These are phyloP conservation scores for Coregonus sp. DNA, from an alignment of 2,797 vertebrate species.

Conservation along the genomic window DNA sequence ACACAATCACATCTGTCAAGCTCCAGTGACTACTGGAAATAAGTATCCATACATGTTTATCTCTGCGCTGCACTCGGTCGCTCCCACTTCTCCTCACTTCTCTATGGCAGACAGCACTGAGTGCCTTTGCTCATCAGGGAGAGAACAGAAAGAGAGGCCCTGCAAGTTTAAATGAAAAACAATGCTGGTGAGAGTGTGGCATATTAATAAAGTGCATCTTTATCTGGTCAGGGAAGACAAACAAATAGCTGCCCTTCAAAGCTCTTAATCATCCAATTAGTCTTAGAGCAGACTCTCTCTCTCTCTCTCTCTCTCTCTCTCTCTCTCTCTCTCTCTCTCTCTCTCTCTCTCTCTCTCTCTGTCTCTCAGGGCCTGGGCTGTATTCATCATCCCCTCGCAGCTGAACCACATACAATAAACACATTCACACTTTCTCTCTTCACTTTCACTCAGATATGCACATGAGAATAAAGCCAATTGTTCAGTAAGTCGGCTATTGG, in stretches of 20 bases:
- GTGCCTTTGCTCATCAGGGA: constrained; percentile 15
- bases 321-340: too few relatives aligned
- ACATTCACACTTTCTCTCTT: constrained; percentile 45
- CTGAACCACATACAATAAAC: too few relatives aligned
- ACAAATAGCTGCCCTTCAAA: constrained; percentile 71
- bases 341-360: too few relatives aligned
- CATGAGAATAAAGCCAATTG: constrained; percentile 24
- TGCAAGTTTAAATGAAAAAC: constrained; percentile 53
- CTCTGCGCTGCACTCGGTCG: too few relatives aligned
- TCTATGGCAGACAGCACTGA: background rate
- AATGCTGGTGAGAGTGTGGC: constrained; percentile 59
- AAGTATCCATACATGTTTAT: too few relatives aligned
- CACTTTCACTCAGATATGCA: constrained; percentile 2
- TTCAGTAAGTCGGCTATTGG: constrained; percentile 54
- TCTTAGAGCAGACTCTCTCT: constrained; percentile 64
- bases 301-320: constrained; percentile 15
- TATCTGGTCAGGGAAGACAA: constrained; percentile 75
- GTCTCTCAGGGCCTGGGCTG: constrained; percentile 1
- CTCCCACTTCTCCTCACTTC: background rate
- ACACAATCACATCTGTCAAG: too few relatives aligned
- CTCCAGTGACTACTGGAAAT: too few relatives aligned
- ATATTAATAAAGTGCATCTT: constrained; percentile 80
- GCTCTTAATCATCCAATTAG: constrained; percentile 78
- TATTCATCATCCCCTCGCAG: constrained; percentile 17
- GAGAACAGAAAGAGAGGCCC: constrained; percentile 30